These are phyloP conservation scores for Drosophila buzzatii DNA, from an alignment of 2,888 invertebrate species.

Conservation along the genomic window DNA sequence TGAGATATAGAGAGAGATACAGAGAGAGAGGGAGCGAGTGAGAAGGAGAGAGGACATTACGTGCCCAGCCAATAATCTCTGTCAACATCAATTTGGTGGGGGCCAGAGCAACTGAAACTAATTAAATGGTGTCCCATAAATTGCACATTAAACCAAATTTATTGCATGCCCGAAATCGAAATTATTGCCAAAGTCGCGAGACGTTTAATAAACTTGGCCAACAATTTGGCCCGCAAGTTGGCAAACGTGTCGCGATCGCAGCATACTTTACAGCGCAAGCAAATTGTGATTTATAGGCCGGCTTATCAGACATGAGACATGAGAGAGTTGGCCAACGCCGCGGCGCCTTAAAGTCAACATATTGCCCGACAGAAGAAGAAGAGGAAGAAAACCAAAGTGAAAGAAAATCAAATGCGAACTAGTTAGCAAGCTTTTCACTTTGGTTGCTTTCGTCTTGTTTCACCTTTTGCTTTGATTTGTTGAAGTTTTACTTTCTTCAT, in stretches of 20 bases:
- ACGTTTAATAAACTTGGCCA: conserved; percentile 77
- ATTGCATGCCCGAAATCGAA: conserved; percentile 78
- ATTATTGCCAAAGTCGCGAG: conserved; percentile 79
- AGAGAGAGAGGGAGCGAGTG: neutral
- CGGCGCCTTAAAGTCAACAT: conserved; percentile 24
- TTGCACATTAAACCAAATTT: conserved; percentile 83
- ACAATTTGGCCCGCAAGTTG: conserved; percentile 44
- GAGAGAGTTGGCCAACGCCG: neutral
- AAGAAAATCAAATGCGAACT: conserved; percentile 6
- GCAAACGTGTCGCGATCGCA: conserved; percentile 71
- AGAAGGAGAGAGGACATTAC: conserved; percentile 49
- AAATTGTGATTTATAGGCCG: conserved; percentile 67
- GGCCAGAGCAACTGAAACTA: conserved; percentile 76
- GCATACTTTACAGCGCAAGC: conserved; percentile 54
- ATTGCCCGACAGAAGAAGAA: neutral
- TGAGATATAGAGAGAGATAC: neutral
- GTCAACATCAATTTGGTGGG: conserved; percentile 82
- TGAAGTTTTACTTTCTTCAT: conserved; percentile 28
- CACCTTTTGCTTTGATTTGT: conserved; percentile 26
- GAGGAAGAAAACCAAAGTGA: neutral
- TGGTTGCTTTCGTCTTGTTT: conserved; percentile 22
- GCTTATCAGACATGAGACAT: conserved; percentile 44
- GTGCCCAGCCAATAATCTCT: conserved; percentile 81
- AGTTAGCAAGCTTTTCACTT: conserved; percentile 29
- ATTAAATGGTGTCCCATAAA: conserved; percentile 84